Percentiles rank a stretch among this genome's conserved stretches.
phyloP scores from a whole-genome alignment of 2,888 invertebrate genomes.

The Ormyrus nitidulus region DNA sequence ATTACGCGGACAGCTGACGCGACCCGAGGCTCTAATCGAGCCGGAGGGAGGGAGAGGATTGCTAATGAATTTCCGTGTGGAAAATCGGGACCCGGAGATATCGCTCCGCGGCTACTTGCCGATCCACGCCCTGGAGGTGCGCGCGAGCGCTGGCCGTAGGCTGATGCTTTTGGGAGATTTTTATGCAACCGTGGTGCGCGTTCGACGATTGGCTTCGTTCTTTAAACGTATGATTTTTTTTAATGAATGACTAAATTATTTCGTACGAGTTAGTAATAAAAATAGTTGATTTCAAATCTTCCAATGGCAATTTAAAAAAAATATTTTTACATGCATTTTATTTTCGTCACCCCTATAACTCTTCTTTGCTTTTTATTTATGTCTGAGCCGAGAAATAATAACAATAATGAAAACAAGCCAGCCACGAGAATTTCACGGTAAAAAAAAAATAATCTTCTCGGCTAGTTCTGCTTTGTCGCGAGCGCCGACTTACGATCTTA shows the following conservation, averaged over 20 bases:
- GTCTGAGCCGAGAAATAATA: not conserved
- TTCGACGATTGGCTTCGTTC: too few species aligned
- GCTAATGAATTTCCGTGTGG: conserved; percentile 55
- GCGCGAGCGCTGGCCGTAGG: not conserved
- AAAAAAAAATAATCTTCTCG: conserved; percentile 17
- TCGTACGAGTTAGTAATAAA: too few species aligned
- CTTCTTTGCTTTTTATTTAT: not conserved
- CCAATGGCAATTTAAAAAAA: too few species aligned
- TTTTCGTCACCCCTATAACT: too few species aligned
- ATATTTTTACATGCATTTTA: not conserved
- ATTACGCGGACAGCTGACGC: too few species aligned
- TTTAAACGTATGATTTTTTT: not conserved
- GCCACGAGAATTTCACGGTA: conserved; percentile 28
- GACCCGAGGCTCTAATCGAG: too few species aligned
- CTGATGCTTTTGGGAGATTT: too few species aligned
- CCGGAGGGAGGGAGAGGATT: not conserved
- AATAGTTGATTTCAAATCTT: not conserved
- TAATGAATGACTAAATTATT: not conserved
- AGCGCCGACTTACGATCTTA: conserved; percentile 36
- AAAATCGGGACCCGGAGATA: conserved; percentile 34
- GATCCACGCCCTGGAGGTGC: conserved; percentile 39
- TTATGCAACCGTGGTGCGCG: too few species aligned
- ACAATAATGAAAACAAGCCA: conserved; percentile 5
- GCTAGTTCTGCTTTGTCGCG: conserved; percentile 24
- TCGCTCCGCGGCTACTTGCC: not conserved